Conservation (phyloP, 2,797 vertebrate species). For the Paramormyrops hopkinsi region DNA sequence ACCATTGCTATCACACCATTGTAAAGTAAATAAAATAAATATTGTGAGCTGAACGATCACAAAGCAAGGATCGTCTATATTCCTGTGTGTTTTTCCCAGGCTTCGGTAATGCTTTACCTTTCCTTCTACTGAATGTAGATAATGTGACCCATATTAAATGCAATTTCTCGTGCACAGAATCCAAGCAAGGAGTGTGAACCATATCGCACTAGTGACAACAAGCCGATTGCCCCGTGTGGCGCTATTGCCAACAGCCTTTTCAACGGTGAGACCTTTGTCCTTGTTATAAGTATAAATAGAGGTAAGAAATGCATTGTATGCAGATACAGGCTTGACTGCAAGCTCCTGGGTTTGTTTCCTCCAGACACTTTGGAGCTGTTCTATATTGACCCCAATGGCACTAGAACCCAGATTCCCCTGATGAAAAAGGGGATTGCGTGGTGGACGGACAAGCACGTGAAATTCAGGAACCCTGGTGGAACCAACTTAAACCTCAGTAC, state of each 20-base stretch:
- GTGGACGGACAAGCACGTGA: slow-evolving; percentile 98
- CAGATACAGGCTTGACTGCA: background rate
- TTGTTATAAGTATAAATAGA: background rate
- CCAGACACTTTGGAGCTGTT: slow-evolving; percentile 83
- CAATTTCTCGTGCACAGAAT: slow-evolving; percentile 52
- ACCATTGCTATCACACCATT: background rate
- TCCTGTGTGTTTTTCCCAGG: background rate
- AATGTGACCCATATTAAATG: background rate
- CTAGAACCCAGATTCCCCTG: slow-evolving; percentile 57
- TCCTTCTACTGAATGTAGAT: background rate
- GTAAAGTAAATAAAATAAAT: background rate
- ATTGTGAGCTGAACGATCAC: background rate
- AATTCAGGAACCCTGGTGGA: slow-evolving; percentile 89
- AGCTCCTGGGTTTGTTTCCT: slow-evolving; percentile 5
- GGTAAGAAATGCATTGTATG: background rate
- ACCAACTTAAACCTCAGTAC: slow-evolving; percentile 59
- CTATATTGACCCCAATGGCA: slow-evolving; percentile 62
- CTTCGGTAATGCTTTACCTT: background rate
- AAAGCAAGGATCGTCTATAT: background rate
- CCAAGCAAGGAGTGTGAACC: slow-evolving; percentile 95
- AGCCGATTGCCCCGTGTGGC: slow-evolving; percentile 87
- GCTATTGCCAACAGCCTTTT: slow-evolving; percentile 99
- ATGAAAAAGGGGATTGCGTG: slow-evolving; percentile 89
- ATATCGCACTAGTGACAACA: slow-evolving; percentile 69
- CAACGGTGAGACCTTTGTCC: slow-evolving; percentile 70